Evolutionary conservation across 2,888 invertebrate species (phyloP).

Genomic region (Anorthoa munda): DNA sequence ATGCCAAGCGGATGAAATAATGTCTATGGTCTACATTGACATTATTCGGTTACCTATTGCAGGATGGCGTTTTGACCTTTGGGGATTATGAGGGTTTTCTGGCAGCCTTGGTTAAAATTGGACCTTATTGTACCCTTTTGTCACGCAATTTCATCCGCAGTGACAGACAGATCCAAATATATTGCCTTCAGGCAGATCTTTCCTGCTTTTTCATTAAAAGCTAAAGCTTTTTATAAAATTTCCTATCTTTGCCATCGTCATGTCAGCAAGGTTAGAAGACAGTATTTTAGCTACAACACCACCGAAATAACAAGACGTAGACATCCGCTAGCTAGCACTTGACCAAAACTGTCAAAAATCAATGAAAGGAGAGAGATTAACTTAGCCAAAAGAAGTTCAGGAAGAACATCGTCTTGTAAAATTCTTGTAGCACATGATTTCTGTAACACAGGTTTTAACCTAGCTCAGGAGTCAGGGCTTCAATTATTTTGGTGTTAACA

Average conservation of each 20-base stretch:
- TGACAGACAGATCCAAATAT: slow-evolving; percentile 24
- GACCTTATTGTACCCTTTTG: slow-evolving; percentile 22
- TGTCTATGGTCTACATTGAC: slow-evolving; percentile 2
- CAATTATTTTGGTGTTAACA: no score
- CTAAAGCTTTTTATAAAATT: slow-evolving; percentile 7
- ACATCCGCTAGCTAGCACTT: background rate
- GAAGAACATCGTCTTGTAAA: background rate
- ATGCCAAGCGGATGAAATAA: slow-evolving; percentile 13
- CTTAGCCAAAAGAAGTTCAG: background rate
- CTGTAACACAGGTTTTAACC: no score
- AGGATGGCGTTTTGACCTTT: slow-evolving; percentile 5
- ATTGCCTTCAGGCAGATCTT: slow-evolving; percentile 23
- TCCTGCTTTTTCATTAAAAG: slow-evolving; percentile 21
- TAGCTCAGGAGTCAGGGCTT: no score
- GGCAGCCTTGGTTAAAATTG: slow-evolving; percentile 18
- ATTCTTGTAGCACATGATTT: background rate
- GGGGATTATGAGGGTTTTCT: slow-evolving; percentile 28
- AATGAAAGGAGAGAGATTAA: background rate
- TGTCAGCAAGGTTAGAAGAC: background rate
- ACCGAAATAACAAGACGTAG: background rate
- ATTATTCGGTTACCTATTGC: background rate
- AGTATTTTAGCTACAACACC: background rate
- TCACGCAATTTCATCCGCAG: slow-evolving; percentile 27
- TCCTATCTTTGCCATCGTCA: background rate
- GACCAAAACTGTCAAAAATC: background rate